These are phyloP conservation scores for Mesaphorura yosii DNA, from an alignment of 1,140 invertebrate genomes.

Conservation along the genomic window DNA sequence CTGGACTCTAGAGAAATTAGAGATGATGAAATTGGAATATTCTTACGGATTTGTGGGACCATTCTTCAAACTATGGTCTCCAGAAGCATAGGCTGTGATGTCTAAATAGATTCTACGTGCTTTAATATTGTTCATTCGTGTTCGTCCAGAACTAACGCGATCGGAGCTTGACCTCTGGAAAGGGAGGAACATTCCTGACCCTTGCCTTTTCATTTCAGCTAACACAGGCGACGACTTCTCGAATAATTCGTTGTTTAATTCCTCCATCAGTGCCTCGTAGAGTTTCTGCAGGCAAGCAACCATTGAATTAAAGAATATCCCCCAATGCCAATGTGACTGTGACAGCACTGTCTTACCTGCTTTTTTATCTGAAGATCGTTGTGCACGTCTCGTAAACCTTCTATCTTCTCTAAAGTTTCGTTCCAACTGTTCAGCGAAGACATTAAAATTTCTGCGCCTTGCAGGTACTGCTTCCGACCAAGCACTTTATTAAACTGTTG, in stretches of 20 bases:
- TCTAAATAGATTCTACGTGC: constrained; percentile 26
- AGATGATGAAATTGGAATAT: neutral
- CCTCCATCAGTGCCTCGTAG: constrained; percentile 55
- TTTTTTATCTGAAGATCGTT: constrained; percentile 57
- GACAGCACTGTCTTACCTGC: too few species aligned
- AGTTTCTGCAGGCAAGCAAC: constrained; percentile 46
- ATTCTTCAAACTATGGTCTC: too few species aligned
- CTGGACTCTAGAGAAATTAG: neutral
- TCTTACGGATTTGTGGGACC: neutral
- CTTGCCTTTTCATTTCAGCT: constrained; percentile 46
- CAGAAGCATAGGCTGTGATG: too few species aligned
- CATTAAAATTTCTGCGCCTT: constrained; percentile 70
- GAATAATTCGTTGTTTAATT: constrained; percentile 63
- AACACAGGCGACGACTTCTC: constrained; percentile 49
- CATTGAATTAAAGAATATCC: too few species aligned
- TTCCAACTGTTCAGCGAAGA: constrained; percentile 54
- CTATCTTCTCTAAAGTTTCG: constrained; percentile 60
- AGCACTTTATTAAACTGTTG: constrained; percentile 57
- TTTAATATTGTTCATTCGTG: constrained; percentile 27
- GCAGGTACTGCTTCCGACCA: constrained; percentile 65
- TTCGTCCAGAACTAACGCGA: constrained; percentile 31
- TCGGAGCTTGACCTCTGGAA: constrained; percentile 34
- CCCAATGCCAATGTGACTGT: too few species aligned
- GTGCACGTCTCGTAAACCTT: constrained; percentile 65
- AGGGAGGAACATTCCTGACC: constrained; percentile 41